Percentiles rank a stretch among this genome's conserved stretches.
These are phyloP conservation scores for Rhinichthys klamathensis DNA, from an alignment of 2,113 vertebrate genomes.

Conservation along the genomic window DNA sequence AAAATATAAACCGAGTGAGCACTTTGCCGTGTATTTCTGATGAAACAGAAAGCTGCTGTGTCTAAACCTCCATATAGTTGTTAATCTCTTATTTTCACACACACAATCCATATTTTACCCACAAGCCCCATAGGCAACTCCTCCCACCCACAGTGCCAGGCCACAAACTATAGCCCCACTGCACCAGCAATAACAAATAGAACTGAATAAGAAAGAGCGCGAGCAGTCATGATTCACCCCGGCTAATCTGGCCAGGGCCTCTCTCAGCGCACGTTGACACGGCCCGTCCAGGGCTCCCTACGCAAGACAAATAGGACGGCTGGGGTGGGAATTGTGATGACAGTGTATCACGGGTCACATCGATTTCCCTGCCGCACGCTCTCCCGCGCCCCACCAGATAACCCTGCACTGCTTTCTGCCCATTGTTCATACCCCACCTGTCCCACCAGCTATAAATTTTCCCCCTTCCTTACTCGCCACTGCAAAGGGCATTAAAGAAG, in stretches of 20 bases:
- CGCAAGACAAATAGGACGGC: constrained; percentile 86
- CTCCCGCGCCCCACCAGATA: constrained; percentile 81
- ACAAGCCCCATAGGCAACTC: not conserved
- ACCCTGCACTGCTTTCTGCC: constrained; percentile 83
- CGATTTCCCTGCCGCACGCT: constrained; percentile 83
- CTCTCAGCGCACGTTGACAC: constrained; percentile 72
- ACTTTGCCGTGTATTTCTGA: constrained; percentile 25
- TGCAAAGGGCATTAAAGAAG: constrained; percentile 78
- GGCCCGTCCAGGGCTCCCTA: constrained; percentile 78
- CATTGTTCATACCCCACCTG: constrained; percentile 88
- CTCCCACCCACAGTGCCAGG: constrained; percentile 25
- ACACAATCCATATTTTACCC: constrained; percentile 31
- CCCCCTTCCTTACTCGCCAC: constrained; percentile 21
- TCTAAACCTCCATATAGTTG: constrained; percentile 34
- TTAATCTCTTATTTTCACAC: constrained; percentile 43
- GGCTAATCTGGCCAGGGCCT: constrained; percentile 80
- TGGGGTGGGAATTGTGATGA: constrained; percentile 84
- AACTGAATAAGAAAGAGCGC: constrained; percentile 6
- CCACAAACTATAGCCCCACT: constrained; percentile 20
- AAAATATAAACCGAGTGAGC: constrained; percentile 41
- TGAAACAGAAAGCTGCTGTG: constrained; percentile 32
- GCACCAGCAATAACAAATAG: constrained; percentile 23
- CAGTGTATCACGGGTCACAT: constrained; percentile 89
- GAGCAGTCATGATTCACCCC: constrained; percentile 51
- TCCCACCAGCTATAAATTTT: constrained; percentile 82